A percentile compares a stretch with the other conserved stretches of the same genome.
phyloP scores from a whole-genome alignment of 2,888 invertebrate genomes.

The Cephus spinipes region DNA sequence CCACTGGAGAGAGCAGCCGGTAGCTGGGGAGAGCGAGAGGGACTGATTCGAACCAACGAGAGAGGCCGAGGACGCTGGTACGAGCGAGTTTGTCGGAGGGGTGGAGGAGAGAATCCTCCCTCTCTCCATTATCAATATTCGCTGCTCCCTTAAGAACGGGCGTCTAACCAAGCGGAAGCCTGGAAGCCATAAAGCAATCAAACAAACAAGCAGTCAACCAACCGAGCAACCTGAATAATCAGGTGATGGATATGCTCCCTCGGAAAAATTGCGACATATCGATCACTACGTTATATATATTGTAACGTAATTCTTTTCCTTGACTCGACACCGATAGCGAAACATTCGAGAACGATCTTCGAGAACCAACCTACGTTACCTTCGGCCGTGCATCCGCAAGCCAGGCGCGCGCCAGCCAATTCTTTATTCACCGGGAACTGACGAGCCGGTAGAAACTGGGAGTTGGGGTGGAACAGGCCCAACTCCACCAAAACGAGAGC shows the following conservation, averaged over 20 bases:
- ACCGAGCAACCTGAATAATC: not conserved
- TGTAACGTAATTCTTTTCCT: no score
- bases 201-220: not conserved
- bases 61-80: not conserved
- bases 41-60: not conserved
- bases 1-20: not conserved
- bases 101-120: not conserved
- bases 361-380: no score
- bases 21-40: not conserved
- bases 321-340: no score
- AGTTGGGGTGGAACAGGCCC: no score
- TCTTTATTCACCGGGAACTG: no score
- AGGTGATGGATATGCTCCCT: not conserved
- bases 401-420: no score
- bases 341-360: no score
- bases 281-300: not conserved
- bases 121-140: not conserved
- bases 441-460: no score
- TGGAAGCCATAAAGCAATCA: not conserved
- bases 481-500: no score
- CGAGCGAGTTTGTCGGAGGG: not conserved
- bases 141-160: not conserved
- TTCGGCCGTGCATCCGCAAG: no score
- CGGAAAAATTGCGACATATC: not conserved
- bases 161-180: not conserved